These are phyloP conservation scores for Dromas ardeola DNA, from an alignment of 2,113 vertebrate species.

Conservation along the genomic window DNA sequence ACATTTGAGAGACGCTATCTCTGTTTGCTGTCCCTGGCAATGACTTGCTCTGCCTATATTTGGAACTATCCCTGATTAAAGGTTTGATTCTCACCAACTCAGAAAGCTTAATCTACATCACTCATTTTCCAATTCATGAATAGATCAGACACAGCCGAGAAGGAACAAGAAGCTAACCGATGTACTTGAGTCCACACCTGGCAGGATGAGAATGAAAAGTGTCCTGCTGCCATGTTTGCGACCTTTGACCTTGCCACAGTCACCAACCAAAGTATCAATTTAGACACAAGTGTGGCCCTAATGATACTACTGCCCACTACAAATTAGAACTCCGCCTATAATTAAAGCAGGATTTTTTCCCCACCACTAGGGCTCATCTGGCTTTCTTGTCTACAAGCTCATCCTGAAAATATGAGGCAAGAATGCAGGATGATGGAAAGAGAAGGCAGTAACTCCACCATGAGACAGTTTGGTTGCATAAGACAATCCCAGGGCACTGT, in stretches of 20 bases:
- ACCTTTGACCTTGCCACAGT: neutral
- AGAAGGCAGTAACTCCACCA: neutral
- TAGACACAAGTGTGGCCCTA: neutral
- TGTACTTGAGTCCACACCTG: neutral
- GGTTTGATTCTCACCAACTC: neutral
- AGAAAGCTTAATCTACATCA: neutral
- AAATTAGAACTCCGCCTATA: neutral
- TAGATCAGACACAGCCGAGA: neutral
- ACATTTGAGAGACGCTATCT: neutral
- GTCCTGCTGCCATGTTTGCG: neutral
- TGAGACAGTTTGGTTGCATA: rapidly evolving
- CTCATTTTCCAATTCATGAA: neutral
- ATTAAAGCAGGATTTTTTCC: neutral
- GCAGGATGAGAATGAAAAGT: neutral
- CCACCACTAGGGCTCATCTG: neutral
- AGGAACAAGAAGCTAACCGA: neutral
- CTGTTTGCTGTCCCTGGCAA: neutral
- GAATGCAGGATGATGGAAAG: neutral
- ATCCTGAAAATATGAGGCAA: neutral
- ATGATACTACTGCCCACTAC: neutral
- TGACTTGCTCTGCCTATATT: neutral
- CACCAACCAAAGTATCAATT: neutral
- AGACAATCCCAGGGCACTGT: neutral
- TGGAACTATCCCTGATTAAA: neutral
- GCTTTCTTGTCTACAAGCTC: neutral